Evolutionary conservation across 2,113 vertebrate genomes (phyloP).

Genomic region (Macrotus californicus): DNA sequence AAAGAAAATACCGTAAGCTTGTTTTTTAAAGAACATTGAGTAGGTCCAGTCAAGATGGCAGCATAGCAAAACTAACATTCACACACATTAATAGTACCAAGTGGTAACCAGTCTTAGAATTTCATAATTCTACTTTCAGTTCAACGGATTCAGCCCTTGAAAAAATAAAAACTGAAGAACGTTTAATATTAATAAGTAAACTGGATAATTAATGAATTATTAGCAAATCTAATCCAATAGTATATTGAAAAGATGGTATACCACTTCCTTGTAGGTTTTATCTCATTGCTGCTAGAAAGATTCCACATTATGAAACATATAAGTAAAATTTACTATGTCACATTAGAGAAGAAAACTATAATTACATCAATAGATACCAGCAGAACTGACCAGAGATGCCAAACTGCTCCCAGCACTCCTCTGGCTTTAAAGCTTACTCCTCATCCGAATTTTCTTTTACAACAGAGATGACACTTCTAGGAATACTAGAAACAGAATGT

Average conservation of each 20-base stretch:
- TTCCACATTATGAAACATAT: not conserved
- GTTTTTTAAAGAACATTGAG: too few relatives aligned
- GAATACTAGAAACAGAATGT: not conserved
- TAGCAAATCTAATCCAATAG: not conserved
- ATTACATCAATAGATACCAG: not conserved
- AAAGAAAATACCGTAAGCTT: too few relatives aligned
- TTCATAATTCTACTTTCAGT: not conserved
- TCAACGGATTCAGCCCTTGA: not conserved
- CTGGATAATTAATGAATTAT: not conserved
- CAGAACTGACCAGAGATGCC: not conserved
- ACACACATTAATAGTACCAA: not conserved
- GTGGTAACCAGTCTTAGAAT: not conserved
- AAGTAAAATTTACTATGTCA: not conserved
- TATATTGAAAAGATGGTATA: not conserved
- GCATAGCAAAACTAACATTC: not conserved
- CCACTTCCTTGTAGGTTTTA: not conserved
- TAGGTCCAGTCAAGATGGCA: not conserved
- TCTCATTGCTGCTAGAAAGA: not conserved
- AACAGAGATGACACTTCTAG: not conserved
- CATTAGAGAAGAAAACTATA: not conserved
- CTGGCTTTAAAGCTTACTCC: not conserved
- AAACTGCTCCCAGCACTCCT: not conserved
- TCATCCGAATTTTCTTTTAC: not conserved
- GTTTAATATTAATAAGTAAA: not conserved
- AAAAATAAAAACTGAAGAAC: not conserved